phyloP scores from a whole-genome alignment of 2,888 invertebrate genomes.

The Thecophora atra region DNA sequence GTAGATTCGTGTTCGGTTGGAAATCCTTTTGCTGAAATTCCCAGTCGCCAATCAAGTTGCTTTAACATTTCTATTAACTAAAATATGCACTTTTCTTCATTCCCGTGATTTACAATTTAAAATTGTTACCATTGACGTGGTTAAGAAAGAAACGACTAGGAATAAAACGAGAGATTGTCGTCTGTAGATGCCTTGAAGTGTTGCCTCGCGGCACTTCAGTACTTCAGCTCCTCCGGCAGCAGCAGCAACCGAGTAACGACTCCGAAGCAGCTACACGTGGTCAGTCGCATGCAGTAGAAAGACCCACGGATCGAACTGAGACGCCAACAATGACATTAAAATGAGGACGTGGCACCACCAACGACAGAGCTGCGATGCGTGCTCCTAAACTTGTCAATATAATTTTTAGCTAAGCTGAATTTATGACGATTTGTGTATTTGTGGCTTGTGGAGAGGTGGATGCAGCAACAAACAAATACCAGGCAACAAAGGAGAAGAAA shows the following conservation, averaged over 20 bases:
- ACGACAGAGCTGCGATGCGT: no score
- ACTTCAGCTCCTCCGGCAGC: not conserved
- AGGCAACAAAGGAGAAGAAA: not conserved
- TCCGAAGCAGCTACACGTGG: not conserved
- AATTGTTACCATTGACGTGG: slow-evolving; percentile 20
- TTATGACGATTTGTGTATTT: not conserved
- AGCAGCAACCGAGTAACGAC: slow-evolving; percentile 6
- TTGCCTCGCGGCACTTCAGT: not conserved
- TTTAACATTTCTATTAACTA: slow-evolving; percentile 31
- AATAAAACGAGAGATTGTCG: not conserved
- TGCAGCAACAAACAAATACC: not conserved
- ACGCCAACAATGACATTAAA: not conserved
- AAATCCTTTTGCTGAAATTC: no score
- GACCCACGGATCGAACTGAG: not conserved
- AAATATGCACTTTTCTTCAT: not conserved
- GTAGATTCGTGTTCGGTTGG: no score
- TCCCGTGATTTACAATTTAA: slow-evolving; percentile 45
- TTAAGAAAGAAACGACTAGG: not conserved
- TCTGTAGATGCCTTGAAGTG: not conserved
- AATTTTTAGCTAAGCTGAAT: not conserved
- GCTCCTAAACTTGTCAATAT: not conserved
- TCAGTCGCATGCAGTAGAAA: slow-evolving; percentile 17
- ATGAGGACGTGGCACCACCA: not conserved
- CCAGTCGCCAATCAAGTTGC: no score
- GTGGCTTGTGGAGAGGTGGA: not conserved